Percentiles rank a stretch among this genome's conserved stretches.
These are phyloP conservation scores for Pseudococcus viburni DNA, from an alignment of 2,888 invertebrate species.

Conservation along the genomic window DNA sequence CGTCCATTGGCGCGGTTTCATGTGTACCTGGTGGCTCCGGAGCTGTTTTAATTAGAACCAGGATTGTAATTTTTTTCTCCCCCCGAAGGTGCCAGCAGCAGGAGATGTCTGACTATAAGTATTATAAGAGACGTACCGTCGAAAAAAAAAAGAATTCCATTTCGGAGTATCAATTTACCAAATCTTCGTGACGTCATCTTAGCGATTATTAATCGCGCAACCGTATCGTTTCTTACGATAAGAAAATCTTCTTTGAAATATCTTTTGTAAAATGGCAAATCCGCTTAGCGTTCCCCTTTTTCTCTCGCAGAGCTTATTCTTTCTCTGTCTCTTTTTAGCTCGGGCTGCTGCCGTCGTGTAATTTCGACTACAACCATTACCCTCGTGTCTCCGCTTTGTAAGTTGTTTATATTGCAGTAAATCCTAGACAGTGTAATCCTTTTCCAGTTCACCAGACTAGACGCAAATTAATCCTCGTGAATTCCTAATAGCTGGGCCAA, in stretches of 20 bases:
- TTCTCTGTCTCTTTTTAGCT: constrained; percentile 18
- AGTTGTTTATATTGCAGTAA: constrained; percentile 65
- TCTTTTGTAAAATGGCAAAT: constrained; percentile 62
- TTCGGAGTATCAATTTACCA: constrained; percentile 33
- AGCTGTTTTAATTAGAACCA: background rate
- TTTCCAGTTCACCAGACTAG: constrained; percentile 65
- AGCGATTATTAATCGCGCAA: constrained; percentile 58
- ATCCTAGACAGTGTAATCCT: constrained; percentile 66
- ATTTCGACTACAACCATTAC: constrained; percentile 54
- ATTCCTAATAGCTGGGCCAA: constrained; percentile 64
- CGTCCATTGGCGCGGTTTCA: background rate
- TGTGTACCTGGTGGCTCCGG: background rate
- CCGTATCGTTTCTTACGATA: constrained; percentile 51
- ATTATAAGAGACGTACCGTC: background rate
- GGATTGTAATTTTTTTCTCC: background rate
- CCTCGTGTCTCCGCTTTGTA: constrained; percentile 13
- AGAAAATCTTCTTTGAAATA: constrained; percentile 62
- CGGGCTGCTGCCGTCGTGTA: constrained; percentile 53
- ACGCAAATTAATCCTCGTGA: constrained; percentile 63
- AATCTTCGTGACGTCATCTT: constrained; percentile 59
- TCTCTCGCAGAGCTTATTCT: constrained; percentile 33
- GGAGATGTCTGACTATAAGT: background rate
- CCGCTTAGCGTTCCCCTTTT: constrained; percentile 62
- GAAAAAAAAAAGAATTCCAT: background rate
- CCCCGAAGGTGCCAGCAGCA: background rate